Conservation (phyloP, 2,113 vertebrate species). For the Taurulus bubalis region DNA sequence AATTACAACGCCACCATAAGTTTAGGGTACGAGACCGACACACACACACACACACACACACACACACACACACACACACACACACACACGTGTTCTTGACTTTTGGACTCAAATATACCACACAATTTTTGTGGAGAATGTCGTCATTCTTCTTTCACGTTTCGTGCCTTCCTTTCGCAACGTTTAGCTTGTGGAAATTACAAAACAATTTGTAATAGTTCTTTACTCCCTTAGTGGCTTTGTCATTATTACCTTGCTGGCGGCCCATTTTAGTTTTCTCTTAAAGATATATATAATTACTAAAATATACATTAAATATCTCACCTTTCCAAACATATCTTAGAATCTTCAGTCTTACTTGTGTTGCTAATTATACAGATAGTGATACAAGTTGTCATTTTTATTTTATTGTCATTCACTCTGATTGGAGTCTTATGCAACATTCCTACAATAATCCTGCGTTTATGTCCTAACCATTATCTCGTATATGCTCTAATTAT, state of each 20-base stretch:
- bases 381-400: not conserved
- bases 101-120: not conserved
- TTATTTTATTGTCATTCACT: not conserved
- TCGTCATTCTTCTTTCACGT: not conserved
- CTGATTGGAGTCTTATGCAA: not conserved
- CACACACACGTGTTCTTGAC: not conserved
- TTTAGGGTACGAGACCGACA: conserved; percentile 64
- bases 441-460: not conserved
- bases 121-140: not conserved
- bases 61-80: not conserved
- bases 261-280: not conserved
- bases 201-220: not conserved
- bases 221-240: not conserved
- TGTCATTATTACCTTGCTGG: not conserved
- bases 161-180: not conserved
- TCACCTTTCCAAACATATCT: not conserved
- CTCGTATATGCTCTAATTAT: not conserved
- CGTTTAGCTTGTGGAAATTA: not conserved
- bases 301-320: not conserved
- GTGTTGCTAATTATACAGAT: not conserved
- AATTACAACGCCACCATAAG: conserved; percentile 46
- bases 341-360: not conserved
- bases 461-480: not conserved
- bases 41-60: not conserved
- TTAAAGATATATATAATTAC: not conserved